Base-by-base conservation (phyloP, 2,797 vertebrate species). In the Fratercula arctica region DNA sequence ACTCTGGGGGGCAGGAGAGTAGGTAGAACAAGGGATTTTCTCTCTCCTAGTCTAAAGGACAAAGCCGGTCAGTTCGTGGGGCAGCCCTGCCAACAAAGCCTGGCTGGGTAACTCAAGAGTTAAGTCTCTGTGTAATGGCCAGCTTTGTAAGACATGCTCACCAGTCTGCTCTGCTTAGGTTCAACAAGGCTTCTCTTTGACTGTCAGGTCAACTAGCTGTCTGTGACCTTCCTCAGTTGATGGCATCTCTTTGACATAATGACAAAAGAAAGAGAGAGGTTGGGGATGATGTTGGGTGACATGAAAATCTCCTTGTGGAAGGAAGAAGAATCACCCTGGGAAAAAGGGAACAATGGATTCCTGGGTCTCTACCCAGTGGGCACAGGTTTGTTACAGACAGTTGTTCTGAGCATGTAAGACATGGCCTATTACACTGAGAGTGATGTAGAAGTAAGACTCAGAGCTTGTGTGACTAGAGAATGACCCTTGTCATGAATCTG, bases 351-450 rank as follows among this genome's bases (percentile, higher is more conserved):
- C 0, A 0, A 16, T 69, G 43, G 4, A 4, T 86, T 85, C 16
- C 9, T 21, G 29, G 8, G 5, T 80, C 5, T 54, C 10, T 39
- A 41, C 2, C 10, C 20, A 28, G 33, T 7, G 13, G 6, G 7
- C 67, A 4, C 45, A 60, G 13, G 3, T 74, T 46, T 80, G 33
- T 84, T 81, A 74, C 23, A 73, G 69, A 31, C 20, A 20, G 29
- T 29, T 79, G 37, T 63, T 70, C 29, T 87, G 57, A 78, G 66
- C 20, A 11, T 41, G 16, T 48, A 69, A 41, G 31, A 35, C 13
- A 39, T 0, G 0, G 67, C 33, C 16, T 1, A 0, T 31, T 84
- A 60, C 51, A n/a, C 9, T 67, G 28, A 57, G 31, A 20, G 4
- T 37, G n/a, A n/a, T 53, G 35, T 18, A 69, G 25, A n/a, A 66